These are phyloP conservation scores for Chloroclysta siterata DNA, from an alignment of 2,888 invertebrate species.

Conservation along the genomic window DNA sequence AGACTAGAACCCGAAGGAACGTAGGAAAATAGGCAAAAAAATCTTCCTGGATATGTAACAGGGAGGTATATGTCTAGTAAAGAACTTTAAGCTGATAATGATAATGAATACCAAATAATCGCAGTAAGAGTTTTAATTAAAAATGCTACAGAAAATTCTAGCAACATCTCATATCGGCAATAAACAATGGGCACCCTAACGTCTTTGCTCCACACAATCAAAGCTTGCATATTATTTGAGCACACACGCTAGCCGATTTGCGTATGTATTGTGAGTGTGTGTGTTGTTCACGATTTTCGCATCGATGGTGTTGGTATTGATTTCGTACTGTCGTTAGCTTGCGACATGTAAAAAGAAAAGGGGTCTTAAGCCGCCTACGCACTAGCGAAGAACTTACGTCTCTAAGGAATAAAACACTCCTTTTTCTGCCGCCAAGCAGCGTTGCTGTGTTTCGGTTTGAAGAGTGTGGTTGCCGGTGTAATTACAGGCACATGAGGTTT, in stretches of 20 bases:
- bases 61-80: too few relatives aligned
- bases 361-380: constrained; percentile 70
- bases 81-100: too few relatives aligned
- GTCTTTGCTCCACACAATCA: constrained; percentile 74
- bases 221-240: constrained; percentile 80
- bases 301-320: constrained; percentile 85
- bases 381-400: constrained; percentile 44
- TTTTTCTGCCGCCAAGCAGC: too few relatives aligned
- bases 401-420: too few relatives aligned
- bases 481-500: too few relatives aligned
- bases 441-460: too few relatives aligned
- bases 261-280: constrained; percentile 55
- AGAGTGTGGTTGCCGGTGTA: too few relatives aligned
- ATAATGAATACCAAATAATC: too few relatives aligned
- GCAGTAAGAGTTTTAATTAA: too few relatives aligned
- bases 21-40: too few relatives aligned
- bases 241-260: constrained; percentile 50
- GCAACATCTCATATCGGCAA: constrained; percentile 13
- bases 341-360: constrained; percentile 83
- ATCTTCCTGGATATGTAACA: too few relatives aligned
- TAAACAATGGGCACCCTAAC: constrained; percentile 65
- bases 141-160: constrained; percentile 12
- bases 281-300: constrained; percentile 82
- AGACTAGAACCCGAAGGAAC: too few relatives aligned
- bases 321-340: constrained; percentile 84